Evolutionary conservation across 64 coral and sea anemone species (phyloP).

Genomic region (Hydrozoanthus tunicans): DNA sequence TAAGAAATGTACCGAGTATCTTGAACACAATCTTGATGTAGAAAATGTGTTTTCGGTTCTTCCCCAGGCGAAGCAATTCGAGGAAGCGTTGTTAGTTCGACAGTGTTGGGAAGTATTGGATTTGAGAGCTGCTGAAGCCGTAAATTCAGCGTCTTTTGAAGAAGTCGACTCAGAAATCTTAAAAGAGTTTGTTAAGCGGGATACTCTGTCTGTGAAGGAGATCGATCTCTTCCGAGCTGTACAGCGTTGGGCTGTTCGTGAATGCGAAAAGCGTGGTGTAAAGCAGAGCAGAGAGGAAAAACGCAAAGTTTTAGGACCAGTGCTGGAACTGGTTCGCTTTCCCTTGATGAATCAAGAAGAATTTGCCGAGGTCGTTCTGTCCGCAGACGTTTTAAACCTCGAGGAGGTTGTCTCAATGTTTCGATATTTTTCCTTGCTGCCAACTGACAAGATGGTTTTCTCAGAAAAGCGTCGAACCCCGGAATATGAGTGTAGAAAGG

Average conservation of each 20-base stretch:
- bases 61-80: constrained; percentile 52
- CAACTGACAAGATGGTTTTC: constrained; percentile 10
- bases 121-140: constrained; percentile 5
- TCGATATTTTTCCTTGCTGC: constrained; percentile 37
- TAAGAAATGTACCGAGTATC: constrained; percentile 50
- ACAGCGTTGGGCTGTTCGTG: constrained; percentile 23
- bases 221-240: constrained; percentile 39
- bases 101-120: constrained; percentile 54
- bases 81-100: constrained; percentile 14
- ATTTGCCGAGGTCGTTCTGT: constrained; percentile 33
- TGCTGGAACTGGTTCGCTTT: constrained; percentile 19
- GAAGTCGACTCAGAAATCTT: constrained; percentile 19
- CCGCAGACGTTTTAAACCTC: constrained; percentile 34
- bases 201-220: constrained; percentile 32
- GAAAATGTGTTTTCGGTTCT: constrained; percentile 51
- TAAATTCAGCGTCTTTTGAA: constrained; percentile 36
- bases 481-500: constrained; percentile 25
- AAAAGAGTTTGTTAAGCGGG: constrained; percentile 32
- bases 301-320: not conserved
- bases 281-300: not conserved
- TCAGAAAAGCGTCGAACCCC: constrained; percentile 26
- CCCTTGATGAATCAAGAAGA: constrained; percentile 48
- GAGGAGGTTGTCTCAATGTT: constrained; percentile 40
- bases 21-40: constrained; percentile 42
- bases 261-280: constrained; percentile 10